phyloP scores from a whole-genome alignment of 2,113 vertebrate genomes.

The Amphiprion percula region DNA sequence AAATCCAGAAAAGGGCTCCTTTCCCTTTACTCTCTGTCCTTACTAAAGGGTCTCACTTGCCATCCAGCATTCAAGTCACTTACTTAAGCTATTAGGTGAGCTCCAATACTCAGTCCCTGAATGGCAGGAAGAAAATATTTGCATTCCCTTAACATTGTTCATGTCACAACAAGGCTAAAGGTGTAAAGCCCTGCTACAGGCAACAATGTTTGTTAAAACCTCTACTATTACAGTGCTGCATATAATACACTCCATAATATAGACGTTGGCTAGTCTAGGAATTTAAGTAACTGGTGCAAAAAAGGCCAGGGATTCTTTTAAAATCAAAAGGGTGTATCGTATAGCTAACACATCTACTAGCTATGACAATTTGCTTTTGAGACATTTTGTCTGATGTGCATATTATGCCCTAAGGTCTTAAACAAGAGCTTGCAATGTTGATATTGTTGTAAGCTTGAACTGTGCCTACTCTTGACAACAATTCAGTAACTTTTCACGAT shows the following conservation, averaged over 20 bases:
- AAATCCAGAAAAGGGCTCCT: slow-evolving; percentile 41
- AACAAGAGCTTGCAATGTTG: too few relatives aligned
- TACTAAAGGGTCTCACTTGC: slow-evolving; percentile 39
- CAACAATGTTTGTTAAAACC: slow-evolving; percentile 11
- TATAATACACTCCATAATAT: neutral
- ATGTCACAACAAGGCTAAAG: slow-evolving; percentile 19
- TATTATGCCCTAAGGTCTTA: too few relatives aligned
- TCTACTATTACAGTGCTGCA: neutral
- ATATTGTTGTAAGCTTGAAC: too few relatives aligned
- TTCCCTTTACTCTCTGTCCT: slow-evolving; percentile 18
- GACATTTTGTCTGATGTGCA: too few relatives aligned
- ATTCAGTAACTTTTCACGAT: too few relatives aligned
- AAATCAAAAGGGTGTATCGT: too few relatives aligned
- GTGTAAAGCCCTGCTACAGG: slow-evolving; percentile 3
- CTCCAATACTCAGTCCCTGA: slow-evolving; percentile 7
- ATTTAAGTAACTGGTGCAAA: neutral
- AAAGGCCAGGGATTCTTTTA: too few relatives aligned
- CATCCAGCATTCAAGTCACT: slow-evolving; percentile 37
- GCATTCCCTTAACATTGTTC: slow-evolving; percentile 1
- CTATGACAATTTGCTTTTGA: too few relatives aligned
- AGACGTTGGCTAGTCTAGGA: neutral
- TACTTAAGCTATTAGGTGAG: slow-evolving; percentile 39
- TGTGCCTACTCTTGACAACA: too few relatives aligned
- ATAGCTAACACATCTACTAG: too few relatives aligned
- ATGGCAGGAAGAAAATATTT: slow-evolving; percentile 32